A percentile compares a stretch with the other conserved stretches of the same genome.
These are phyloP conservation scores for Prinia subflava DNA, from an alignment of 2,113 vertebrate species.

Conservation along the genomic window DNA sequence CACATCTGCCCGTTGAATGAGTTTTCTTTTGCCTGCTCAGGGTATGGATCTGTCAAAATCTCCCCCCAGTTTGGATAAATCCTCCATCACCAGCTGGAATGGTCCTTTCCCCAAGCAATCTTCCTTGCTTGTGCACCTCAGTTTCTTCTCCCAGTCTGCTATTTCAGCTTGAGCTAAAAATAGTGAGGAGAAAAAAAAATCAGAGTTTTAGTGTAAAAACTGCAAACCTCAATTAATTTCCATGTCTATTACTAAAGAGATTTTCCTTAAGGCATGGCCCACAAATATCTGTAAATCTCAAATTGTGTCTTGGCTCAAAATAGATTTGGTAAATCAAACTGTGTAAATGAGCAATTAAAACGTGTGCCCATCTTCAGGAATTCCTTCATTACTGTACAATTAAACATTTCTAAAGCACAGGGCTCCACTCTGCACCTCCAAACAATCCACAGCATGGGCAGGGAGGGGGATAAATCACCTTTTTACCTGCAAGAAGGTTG, in stretches of 20 bases:
- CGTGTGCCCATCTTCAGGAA: neutral
- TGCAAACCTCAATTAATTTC: neutral
- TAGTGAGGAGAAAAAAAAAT: neutral
- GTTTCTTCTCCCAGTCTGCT: neutral
- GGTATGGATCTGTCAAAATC: neutral
- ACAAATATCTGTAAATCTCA: conserved; percentile 1
- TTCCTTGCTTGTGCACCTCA: neutral
- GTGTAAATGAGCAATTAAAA: neutral
- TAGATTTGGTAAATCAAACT: neutral
- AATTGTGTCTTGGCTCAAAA: neutral
- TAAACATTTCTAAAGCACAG: neutral
- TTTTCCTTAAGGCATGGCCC: neutral
- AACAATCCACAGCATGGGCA: neutral
- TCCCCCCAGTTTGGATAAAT: neutral
- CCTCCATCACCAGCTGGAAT: neutral
- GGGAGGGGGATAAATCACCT: neutral
- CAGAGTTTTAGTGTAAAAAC: neutral
- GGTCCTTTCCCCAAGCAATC: neutral
- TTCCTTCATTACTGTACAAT: neutral
- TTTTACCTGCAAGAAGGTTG: neutral
- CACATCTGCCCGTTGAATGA: neutral
- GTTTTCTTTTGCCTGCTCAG: neutral
- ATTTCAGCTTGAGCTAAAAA: neutral
- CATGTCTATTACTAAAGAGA: neutral
- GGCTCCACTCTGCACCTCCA: neutral